phyloP scores from a whole-genome alignment of 2,797 vertebrate species.

The Coracias cyanogaster region DNA sequence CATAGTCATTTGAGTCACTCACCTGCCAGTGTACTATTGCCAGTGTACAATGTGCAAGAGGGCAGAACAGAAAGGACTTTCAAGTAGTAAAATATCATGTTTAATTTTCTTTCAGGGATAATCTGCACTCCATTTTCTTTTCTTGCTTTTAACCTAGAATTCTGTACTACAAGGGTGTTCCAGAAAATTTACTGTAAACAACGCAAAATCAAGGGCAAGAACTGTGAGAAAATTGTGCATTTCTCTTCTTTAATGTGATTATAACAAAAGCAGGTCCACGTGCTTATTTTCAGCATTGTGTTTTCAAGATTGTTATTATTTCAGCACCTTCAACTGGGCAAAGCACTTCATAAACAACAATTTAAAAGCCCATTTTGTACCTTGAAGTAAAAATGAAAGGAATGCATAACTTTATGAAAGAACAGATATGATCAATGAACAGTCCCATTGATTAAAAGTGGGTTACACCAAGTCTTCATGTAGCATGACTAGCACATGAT shows the following conservation, averaged over 20 bases:
- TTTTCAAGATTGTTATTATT: neutral
- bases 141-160: neutral
- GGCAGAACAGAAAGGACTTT: neutral
- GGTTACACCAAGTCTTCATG: neutral
- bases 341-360: neutral
- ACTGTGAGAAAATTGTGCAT: neutral
- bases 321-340: neutral
- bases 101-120: neutral
- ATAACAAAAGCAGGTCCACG: neutral
- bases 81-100: neutral
- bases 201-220: neutral
- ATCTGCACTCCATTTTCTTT: neutral
- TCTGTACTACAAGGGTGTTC: neutral
- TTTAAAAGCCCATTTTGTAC: neutral
- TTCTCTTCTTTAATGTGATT: neutral
- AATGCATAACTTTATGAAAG: neutral
- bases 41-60: neutral
- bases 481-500: neutral
- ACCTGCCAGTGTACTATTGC: neutral
- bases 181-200: neutral
- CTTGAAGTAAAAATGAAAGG: neutral
- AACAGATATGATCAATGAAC: neutral
- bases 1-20: neutral
- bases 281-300: neutral
- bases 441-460: neutral